phyloP scores from a whole-genome alignment of 2,797 vertebrate species.

The Natrix natrix region DNA sequence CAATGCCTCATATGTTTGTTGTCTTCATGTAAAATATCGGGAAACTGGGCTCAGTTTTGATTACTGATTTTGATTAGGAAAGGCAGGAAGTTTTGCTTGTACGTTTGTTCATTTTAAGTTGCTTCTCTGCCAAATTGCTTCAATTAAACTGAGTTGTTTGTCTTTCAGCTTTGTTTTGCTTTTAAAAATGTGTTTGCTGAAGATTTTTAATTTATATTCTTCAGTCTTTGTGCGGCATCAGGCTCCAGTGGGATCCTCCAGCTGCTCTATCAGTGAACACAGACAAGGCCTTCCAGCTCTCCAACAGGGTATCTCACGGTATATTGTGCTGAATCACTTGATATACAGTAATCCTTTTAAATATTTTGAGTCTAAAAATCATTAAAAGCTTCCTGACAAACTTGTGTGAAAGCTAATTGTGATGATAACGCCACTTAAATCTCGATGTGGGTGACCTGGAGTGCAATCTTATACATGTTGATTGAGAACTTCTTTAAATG shows the following conservation, averaged over 20 bases:
- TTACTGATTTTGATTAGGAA: background rate
- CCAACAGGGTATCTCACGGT: slow-evolving; percentile 27
- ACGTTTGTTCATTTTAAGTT: background rate
- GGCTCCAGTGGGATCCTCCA: slow-evolving; percentile 1
- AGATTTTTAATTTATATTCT: slow-evolving; percentile 26
- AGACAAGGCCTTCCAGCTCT: slow-evolving; percentile 42
- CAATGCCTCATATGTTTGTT: slow-evolving; percentile 9
- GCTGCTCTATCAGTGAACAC: slow-evolving; percentile 30
- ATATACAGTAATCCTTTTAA: slow-evolving; percentile 12
- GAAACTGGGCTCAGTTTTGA: background rate
- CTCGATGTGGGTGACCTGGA: slow-evolving; percentile 13
- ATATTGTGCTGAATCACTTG: slow-evolving; percentile 40
- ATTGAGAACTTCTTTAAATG: background rate
- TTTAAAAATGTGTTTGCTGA: slow-evolving; percentile 11
- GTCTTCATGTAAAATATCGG: background rate
- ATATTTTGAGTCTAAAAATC: slow-evolving; percentile 14
- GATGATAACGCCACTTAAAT: slow-evolving; percentile 16
- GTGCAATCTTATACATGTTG: too few relatives aligned
- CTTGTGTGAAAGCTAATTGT: slow-evolving; percentile 20
- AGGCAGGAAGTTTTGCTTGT: background rate
- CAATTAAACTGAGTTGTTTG: slow-evolving; percentile 9
- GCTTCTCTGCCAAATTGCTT: slow-evolving; percentile 17
- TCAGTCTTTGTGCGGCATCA: background rate
- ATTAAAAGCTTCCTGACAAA: slow-evolving; percentile 14
- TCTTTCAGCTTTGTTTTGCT: background rate